Percentiles rank a stretch among this genome's conserved stretches.
These are phyloP conservation scores for Leuciscus idus DNA, from an alignment of 2,113 vertebrate genomes.

Conservation along the genomic window DNA sequence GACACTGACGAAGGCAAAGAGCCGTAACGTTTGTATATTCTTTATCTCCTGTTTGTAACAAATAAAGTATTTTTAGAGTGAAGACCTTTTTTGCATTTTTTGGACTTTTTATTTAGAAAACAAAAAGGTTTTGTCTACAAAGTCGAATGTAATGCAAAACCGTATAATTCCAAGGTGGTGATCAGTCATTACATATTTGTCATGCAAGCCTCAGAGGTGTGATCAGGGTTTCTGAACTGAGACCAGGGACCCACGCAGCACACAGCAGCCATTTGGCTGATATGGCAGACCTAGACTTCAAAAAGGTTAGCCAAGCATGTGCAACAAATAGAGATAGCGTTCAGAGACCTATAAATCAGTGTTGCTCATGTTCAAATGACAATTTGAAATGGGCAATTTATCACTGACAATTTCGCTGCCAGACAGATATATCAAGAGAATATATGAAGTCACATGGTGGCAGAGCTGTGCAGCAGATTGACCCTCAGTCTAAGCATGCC, in stretches of 20 bases:
- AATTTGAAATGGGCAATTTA: not conserved
- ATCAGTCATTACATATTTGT: no score
- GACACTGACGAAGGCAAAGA: no score
- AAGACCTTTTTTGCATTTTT: no score
- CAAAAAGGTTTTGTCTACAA: no score
- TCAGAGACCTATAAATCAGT: conserved; percentile 35
- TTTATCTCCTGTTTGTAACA: no score
- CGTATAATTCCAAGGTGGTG: no score
- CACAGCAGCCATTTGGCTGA: not conserved
- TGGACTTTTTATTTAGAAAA: no score
- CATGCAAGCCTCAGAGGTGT: not conserved
- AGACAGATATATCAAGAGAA: not conserved
- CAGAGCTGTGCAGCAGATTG: not conserved
- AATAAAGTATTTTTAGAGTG: no score
- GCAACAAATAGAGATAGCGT: conserved; percentile 20
- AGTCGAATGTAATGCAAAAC: no score
- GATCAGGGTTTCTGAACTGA: not conserved
- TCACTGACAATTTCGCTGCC: not conserved
- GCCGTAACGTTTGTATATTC: no score
- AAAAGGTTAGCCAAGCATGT: conserved; percentile 35
- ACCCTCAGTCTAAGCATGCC: not conserved
- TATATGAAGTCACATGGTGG: not conserved
- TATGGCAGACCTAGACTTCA: not conserved
- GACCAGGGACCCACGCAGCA: not conserved
- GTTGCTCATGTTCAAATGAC: not conserved